Conservation (phyloP, 2,113 vertebrate genomes). For the Cynoglossus semilaevis region DNA sequence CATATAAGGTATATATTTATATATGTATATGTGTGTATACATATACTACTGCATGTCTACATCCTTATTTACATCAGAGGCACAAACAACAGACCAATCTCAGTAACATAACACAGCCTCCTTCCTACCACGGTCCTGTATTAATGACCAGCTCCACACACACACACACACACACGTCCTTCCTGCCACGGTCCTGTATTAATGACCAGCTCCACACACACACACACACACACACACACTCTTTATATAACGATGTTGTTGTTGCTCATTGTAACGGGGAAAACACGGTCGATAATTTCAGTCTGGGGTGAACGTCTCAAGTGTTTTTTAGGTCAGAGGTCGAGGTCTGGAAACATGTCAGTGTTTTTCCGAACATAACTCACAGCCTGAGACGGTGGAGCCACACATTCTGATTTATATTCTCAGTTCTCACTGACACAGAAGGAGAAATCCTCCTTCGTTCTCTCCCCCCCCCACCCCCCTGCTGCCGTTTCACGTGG, state of each 20-base stretch:
- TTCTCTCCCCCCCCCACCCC: slow-evolving; percentile 18
- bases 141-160: no score
- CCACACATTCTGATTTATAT: slow-evolving; percentile 7
- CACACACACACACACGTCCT: neutral
- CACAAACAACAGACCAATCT: no score
- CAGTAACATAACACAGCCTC: neutral
- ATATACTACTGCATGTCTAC: no score
- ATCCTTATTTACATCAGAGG: no score
- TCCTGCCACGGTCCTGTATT: neutral
- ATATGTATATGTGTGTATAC: no score
- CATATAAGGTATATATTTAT: no score
- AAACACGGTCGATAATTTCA: no score
- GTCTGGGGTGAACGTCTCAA: no score
- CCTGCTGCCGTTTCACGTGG: slow-evolving; percentile 24
- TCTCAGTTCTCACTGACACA: slow-evolving; percentile 18
- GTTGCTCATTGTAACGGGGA: no score
- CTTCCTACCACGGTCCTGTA: neutral
- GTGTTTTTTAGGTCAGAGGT: neutral
- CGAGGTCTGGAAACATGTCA: neutral
- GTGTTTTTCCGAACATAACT: slow-evolving; percentile 18
- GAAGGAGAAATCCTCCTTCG: slow-evolving; percentile 11
- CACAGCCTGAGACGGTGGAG: slow-evolving; percentile 1
- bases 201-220: no score
- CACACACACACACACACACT: neutral
- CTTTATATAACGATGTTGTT: neutral